Evolutionary conservation across 1,140 invertebrate genomes (phyloP), one percentile per base, ranked within the genome.

Genomic region (Saxidomus purpurata): DNA sequence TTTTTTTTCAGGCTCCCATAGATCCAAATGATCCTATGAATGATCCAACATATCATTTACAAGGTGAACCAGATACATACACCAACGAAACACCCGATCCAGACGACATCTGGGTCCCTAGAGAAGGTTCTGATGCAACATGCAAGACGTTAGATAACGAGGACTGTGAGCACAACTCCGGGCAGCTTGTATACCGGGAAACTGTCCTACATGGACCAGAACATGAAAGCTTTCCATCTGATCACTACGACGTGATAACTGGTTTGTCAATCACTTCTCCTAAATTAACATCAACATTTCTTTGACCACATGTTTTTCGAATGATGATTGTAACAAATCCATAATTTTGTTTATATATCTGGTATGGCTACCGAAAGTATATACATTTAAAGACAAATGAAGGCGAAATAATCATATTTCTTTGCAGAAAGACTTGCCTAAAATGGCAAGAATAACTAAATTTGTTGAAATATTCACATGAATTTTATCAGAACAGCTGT

Each of bases 141-240:
- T 52, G 4, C 11, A 52, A 4, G 0, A 13, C 1, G 13, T 6
- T 4, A 0, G 43, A 52, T 28, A 22, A 49, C 25, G 74, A 52
- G 15, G 17, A 11, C 9, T 25, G 25, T 47, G 9, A 15, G 28
- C 15, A 9, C n/a, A 3, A 55, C n/a, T 55, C 52, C 52, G 52
- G 52, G 9, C 8, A 19, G 3, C n/a, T 49, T 13, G 1, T 77
- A 8, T 13, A 77, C 4, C 25, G 34, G 8, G 74, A 77, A 52
- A 77, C 74, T 31, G 74, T 77, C n/a, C 25, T 77, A 13, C 6
- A 77, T 28, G 74, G 36, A 9, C 63, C 63, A 6, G 63, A 69
- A 22, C n/a, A n/a, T n/a, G n/a, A n/a, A n/a, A n/a, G n/a, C n/a
- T n/a, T n/a, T n/a, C 61, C n/a, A 31, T 28, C 13, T 22, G 36